These are phyloP conservation scores for Crax fasciolata DNA, from an alignment of 2,797 vertebrate species.

Conservation along the genomic window DNA sequence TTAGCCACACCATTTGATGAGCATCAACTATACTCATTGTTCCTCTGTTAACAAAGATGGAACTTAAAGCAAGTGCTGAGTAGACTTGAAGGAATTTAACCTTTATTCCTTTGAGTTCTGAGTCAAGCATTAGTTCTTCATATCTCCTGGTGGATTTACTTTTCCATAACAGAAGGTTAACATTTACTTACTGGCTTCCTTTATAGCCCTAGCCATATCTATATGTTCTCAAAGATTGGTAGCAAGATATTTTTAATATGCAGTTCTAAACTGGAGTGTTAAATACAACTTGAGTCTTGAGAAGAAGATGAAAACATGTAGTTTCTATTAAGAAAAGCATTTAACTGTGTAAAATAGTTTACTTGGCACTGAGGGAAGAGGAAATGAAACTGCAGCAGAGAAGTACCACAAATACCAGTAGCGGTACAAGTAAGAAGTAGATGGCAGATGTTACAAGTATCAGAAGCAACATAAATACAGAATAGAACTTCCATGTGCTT, in stretches of 20 bases:
- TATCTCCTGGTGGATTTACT: not conserved
- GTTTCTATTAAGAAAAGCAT: not conserved
- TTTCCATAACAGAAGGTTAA: conserved; percentile 1
- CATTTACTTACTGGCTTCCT: not conserved
- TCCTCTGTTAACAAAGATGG: not conserved
- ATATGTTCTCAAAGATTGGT: not conserved
- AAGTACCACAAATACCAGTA: not conserved
- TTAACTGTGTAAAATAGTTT: not conserved
- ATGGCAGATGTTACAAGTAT: not conserved
- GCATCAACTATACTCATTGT: not conserved
- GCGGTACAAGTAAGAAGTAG: not conserved
- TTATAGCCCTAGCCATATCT: not conserved
- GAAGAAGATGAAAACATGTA: not conserved
- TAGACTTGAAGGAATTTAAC: not conserved
- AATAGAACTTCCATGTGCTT: not conserved
- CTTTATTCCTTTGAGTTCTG: not conserved
- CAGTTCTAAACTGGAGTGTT: not conserved
- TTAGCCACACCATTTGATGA: not conserved
- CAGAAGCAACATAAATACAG: not conserved
- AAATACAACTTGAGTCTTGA: not conserved
- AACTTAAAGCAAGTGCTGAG: not conserved
- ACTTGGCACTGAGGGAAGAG: not conserved
- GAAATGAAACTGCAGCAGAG: conserved; percentile 5
- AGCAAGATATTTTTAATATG: not conserved
- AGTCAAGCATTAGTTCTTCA: not conserved